Base-by-base conservation (phyloP, 2,797 vertebrate species). In the Anguilla marmorata region DNA sequence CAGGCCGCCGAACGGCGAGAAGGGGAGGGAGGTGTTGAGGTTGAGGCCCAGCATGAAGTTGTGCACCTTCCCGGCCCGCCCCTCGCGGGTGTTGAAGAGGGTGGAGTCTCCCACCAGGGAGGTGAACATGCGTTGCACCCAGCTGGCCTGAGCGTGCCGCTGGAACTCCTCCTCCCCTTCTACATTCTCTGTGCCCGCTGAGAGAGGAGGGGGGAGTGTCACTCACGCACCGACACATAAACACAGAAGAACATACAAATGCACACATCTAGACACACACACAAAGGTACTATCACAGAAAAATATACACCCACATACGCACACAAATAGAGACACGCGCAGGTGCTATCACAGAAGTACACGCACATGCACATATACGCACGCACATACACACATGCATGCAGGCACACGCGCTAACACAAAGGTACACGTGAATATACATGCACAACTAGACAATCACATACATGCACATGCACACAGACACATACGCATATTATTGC, bases 41-140 rank as follows among this genome's bases (percentile, higher is more conserved):
- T 98, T 99, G 89, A 99, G 92, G 50, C 98, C 98, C 95, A 99
- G 88, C 99, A 99, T 99, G 95, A 99, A 99, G 93, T 99, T 99
- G 94, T 99, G 97, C 85, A 99, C 98, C 94, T 99, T 99, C 27
- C 99, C 98, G 0, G 99, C 99, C 0, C 99, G 96, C 8, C 99
- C 98, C 92, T 99, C 98, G 85, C 99, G 95, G 0, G 98, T 99
- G 92, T 98, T 99, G 94, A 99, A 99, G 80, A 99, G 93, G 8
- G 96, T 16, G 0, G 97, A 97, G 33, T 99, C 99, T 0, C 98
- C 96, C 90, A 99, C 96, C 89, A 99, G 90, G 0, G 98, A 97
- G 60, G 97, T 97, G 90, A 99, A 91, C 98, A 98, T 99, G 0
- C 98, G 95, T 86, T 99, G 97, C 33, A 97, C 97, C 98, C 98